Percentiles rank a stretch among this genome's conserved stretches.
Conservation (phyloP, 2,113 vertebrate genomes). For the Dendrocopos noguchii region DNA sequence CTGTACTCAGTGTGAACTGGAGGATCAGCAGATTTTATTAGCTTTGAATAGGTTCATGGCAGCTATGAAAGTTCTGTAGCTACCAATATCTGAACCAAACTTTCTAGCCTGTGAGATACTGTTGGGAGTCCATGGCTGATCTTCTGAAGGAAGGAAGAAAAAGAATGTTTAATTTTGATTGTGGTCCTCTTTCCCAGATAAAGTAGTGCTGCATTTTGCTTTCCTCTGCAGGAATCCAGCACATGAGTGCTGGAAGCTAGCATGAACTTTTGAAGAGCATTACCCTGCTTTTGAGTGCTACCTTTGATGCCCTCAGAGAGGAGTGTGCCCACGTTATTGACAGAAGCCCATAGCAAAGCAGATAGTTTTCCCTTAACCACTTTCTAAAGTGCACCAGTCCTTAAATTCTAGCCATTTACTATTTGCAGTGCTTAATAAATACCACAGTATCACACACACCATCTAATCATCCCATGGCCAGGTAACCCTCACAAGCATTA, state of each 20-base stretch:
- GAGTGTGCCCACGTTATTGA: neutral
- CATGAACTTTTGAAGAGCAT: neutral
- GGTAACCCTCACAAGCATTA: neutral
- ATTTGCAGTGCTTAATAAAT: conserved; percentile 18
- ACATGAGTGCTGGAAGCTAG: neutral
- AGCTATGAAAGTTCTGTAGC: neutral
- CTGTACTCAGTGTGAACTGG: neutral
- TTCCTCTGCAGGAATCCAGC: neutral
- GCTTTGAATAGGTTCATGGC: neutral
- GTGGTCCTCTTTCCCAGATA: neutral
- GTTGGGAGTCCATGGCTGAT: neutral
- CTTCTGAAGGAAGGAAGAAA: neutral
- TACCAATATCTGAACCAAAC: neutral
- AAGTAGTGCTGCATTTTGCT: neutral
- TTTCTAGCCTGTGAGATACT: neutral
- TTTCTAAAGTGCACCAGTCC: conserved; percentile 10
- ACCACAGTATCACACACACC: neutral
- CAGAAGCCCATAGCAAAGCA: neutral
- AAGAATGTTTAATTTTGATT: neutral
- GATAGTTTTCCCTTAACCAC: neutral
- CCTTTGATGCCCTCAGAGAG: neutral
- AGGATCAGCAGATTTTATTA: neutral
- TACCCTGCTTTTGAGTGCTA: neutral
- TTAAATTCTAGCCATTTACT: neutral
- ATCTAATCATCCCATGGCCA: neutral